Evolutionary conservation across 2,113 vertebrate genomes (phyloP).

Genomic region (Emydocephalus ijimae): DNA sequence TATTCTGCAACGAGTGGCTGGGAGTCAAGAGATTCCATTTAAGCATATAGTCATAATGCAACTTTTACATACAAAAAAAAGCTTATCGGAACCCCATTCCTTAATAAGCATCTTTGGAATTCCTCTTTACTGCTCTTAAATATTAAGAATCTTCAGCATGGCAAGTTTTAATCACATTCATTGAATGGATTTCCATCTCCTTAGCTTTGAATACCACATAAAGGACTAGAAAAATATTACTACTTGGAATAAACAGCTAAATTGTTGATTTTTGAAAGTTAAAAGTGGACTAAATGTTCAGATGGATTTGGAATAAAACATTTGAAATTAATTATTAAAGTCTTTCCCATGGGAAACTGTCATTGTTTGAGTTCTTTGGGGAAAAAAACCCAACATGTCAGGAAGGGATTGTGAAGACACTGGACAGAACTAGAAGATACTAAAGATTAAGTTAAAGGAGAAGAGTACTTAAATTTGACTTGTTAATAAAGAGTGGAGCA

Average conservation of each 20-base stretch:
- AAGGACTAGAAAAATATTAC: background rate
- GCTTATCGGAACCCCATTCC: background rate
- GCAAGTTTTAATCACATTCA: background rate
- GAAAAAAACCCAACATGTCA: background rate
- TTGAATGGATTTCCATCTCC: background rate
- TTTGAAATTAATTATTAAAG: background rate
- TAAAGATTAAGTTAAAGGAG: background rate
- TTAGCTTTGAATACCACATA: background rate
- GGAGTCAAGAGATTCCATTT: background rate
- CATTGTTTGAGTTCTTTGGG: background rate
- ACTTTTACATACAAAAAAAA: background rate
- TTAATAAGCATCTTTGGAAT: background rate
- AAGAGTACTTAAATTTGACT: background rate
- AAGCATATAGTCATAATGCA: background rate
- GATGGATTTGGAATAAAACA: background rate
- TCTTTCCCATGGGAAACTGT: background rate
- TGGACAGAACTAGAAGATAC: background rate
- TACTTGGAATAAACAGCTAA: background rate
- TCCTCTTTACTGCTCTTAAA: background rate
- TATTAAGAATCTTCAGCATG: background rate
- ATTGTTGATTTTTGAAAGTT: background rate
- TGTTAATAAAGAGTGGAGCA: background rate
- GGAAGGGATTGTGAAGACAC: background rate
- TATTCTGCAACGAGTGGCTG: too few species aligned
- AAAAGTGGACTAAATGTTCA: background rate